Percentiles rank a stretch among this genome's conserved stretches.
Conservation (phyloP, 2,797 vertebrate species). For the Centropyge bicolor region DNA sequence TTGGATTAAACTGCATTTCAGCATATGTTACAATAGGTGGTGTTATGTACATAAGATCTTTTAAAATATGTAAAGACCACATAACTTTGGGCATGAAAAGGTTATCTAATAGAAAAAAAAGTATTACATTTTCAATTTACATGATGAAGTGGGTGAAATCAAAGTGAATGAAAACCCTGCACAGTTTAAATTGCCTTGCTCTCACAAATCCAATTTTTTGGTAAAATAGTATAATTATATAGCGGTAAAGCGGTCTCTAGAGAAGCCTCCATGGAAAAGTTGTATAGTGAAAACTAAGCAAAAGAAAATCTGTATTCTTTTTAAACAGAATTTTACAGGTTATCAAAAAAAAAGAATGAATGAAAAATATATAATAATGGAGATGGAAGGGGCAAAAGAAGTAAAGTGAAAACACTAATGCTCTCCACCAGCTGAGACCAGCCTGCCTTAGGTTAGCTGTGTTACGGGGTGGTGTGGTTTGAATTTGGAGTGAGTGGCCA, state of each 20-base stretch:
- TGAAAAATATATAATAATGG: background rate
- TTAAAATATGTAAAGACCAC: background rate
- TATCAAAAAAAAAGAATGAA: background rate
- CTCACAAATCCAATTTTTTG: background rate
- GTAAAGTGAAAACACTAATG: background rate
- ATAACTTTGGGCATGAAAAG: background rate
- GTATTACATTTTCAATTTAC: constrained; percentile 23
- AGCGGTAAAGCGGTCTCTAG: background rate
- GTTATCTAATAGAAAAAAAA: constrained; percentile 11
- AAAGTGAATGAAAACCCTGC: constrained; percentile 6
- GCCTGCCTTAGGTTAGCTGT: background rate
- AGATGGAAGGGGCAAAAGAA: background rate
- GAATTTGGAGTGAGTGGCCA: constrained; percentile 1
- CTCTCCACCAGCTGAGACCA: constrained; percentile 2
- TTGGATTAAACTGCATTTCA: background rate
- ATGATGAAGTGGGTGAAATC: constrained; percentile 2
- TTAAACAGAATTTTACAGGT: background rate
- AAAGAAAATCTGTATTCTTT: background rate
- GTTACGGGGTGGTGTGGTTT: background rate
- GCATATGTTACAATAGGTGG: constrained; percentile 3
- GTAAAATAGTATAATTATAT: background rate
- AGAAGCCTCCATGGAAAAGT: background rate
- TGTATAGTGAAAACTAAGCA: background rate
- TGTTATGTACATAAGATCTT: background rate
- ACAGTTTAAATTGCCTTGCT: background rate